These are phyloP conservation scores for Cinclus mexicanus DNA, from an alignment of 2,113 vertebrate genomes.

Conservation along the genomic window DNA sequence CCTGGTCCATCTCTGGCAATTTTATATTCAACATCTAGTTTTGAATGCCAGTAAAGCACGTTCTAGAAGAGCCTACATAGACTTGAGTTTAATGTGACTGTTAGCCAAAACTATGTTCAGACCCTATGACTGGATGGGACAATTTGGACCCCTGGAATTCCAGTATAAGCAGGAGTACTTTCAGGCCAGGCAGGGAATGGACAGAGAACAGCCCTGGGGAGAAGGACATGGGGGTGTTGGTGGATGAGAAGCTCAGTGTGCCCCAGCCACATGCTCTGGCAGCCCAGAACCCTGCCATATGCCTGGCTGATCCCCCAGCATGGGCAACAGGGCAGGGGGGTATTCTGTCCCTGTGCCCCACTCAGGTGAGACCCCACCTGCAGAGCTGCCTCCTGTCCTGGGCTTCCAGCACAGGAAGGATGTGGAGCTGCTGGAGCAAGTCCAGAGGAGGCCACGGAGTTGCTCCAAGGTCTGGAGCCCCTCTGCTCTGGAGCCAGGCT, in stretches of 20 bases:
- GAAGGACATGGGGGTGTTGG: neutral
- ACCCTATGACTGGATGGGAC: fast-evolving
- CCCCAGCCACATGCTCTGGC: fast-evolving
- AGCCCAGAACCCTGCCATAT: neutral
- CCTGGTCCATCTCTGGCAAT: neutral
- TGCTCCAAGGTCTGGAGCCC: neutral
- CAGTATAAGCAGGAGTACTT: neutral
- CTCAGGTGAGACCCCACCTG: neutral
- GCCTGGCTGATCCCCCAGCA: neutral
- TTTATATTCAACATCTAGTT: neutral
- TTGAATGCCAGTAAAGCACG: neutral
- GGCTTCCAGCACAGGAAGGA: neutral
- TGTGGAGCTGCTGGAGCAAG: neutral
- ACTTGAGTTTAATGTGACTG: neutral
- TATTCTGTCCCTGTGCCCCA: neutral
- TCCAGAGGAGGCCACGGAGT: neutral
- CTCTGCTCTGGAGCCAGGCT: neutral
- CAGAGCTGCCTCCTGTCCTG: neutral
- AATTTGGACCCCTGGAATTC: neutral
- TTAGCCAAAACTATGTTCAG: neutral
- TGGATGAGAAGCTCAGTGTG: neutral
- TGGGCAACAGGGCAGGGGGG: neutral
- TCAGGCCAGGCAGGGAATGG: neutral
- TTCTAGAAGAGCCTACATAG: neutral
- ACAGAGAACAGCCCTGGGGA: neutral